These are phyloP conservation scores for Catamblyrhynchus diadema DNA, from an alignment of 2,797 vertebrate species.

Conservation along the genomic window DNA sequence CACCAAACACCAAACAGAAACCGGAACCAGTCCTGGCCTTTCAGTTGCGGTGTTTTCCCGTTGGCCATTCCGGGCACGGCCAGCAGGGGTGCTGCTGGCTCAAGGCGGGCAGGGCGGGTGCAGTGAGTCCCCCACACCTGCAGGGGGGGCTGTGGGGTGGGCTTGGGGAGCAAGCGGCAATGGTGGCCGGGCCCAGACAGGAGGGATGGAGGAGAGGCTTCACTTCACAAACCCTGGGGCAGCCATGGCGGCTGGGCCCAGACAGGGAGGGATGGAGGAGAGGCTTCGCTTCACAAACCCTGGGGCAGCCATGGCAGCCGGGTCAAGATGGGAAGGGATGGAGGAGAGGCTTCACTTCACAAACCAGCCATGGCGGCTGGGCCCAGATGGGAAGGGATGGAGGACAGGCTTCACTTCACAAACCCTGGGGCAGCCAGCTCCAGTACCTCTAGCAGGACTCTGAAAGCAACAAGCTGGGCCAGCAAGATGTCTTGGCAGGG, in stretches of 20 bases:
- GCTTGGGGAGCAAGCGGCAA: fast-evolving
- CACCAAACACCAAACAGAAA: too few relatives aligned
- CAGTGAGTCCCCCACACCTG: fast-evolving
- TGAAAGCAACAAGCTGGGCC: fast-evolving
- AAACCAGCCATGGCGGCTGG: neutral
- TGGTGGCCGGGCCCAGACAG: fast-evolving
- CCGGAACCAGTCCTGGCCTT: fast-evolving
- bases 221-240: neutral
- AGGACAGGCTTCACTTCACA: too few relatives aligned
- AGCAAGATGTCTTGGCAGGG: fast-evolving
- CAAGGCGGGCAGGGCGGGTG: fast-evolving
- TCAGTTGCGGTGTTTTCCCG: fast-evolving
- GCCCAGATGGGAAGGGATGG: fast-evolving
- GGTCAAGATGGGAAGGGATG: neutral
- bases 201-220: too few relatives aligned
- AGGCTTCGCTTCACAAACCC: neutral
- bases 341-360: neutral
- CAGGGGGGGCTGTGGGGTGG: neutral
- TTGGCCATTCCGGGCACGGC: fast-evolving
- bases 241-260: neutral
- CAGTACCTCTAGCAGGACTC: too few relatives aligned
- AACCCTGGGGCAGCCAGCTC: neutral
- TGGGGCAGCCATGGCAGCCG: neutral
- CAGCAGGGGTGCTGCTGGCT: neutral
- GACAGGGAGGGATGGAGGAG: neutral